phyloP scores from a whole-genome alignment of 1,140 invertebrate genomes.

The Ruditapes philippinarum region DNA sequence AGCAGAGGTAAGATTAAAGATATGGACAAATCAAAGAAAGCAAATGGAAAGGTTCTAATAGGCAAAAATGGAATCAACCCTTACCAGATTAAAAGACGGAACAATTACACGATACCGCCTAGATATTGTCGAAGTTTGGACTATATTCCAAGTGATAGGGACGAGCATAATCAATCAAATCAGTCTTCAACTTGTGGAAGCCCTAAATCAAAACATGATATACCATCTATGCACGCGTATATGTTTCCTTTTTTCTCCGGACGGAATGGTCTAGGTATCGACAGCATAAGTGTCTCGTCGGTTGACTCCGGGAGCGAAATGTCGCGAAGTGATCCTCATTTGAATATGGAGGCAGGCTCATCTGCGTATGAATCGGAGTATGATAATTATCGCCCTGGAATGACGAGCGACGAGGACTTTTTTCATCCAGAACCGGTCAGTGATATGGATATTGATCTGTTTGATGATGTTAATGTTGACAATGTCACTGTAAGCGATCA shows the following conservation, averaged over 20 bases:
- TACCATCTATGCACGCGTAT: conserved; percentile 66
- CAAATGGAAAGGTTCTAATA: not conserved
- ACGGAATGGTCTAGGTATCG: conserved; percentile 71
- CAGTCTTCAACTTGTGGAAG: conserved; percentile 82
- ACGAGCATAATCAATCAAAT: conserved; percentile 77
- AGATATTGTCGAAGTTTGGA: conserved; percentile 84
- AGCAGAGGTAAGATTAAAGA: conserved; percentile 9
- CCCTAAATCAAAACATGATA: conserved; percentile 74
- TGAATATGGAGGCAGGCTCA: conserved; percentile 84
- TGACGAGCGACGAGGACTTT: conserved; percentile 85
- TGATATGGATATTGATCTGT: conserved; percentile 85
- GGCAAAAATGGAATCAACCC: conserved; percentile 70
- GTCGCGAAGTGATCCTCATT: conserved; percentile 83
- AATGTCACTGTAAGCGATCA: conserved; percentile 87
- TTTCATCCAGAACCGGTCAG: conserved; percentile 86
- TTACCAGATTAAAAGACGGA: conserved; percentile 83
- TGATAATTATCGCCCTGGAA: conserved; percentile 89
- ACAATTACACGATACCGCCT: conserved; percentile 78
- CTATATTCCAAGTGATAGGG: conserved; percentile 85
- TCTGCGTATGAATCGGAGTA: conserved; percentile 93
- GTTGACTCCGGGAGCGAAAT: conserved; percentile 85
- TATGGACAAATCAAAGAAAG: not conserved
- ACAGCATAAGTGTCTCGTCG: conserved; percentile 83
- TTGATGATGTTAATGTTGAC: conserved; percentile 91
- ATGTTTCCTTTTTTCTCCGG: conserved; percentile 76